Evolutionary conservation across 2,113 vertebrate genomes (phyloP).

Genomic region (Chascanopsetta lugubris): DNA sequence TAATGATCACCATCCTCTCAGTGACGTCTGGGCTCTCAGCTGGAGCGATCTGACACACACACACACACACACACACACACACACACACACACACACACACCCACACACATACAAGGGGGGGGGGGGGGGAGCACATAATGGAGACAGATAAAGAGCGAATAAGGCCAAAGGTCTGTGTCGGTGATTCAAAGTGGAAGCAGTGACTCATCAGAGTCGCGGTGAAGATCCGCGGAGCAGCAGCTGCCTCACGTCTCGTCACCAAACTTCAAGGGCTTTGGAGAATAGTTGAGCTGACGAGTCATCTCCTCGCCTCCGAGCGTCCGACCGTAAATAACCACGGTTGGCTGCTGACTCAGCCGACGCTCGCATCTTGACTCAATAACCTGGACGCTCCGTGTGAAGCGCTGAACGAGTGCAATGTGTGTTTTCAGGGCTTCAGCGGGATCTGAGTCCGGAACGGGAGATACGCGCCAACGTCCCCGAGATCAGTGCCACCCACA

Average conservation of each 20-base stretch:
- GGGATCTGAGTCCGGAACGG: no score
- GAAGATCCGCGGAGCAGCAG: constrained; percentile 16
- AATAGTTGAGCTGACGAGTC: constrained; percentile 37
- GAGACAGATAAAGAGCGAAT: constrained; percentile 10
- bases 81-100: constrained; percentile 5
- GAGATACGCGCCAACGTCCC: no score
- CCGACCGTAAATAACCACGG: constrained; percentile 30
- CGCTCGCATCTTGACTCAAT: constrained; percentile 1
- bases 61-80: constrained; percentile 17
- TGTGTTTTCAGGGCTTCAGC: no score
- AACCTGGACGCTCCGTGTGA: neutral
- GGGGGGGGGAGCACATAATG: no score
- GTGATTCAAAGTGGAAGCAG: neutral
- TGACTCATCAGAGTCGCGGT: constrained; percentile 15
- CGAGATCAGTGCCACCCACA: no score
- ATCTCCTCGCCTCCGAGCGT: constrained; percentile 25
- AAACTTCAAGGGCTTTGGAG: constrained; percentile 26
- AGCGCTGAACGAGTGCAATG: neutral
- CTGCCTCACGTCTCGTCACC: constrained; percentile 10
- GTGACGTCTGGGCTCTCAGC: constrained; percentile 88
- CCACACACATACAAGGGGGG: constrained; percentile 25
- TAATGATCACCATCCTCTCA: constrained; percentile 95
- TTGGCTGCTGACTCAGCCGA: constrained; percentile 41
- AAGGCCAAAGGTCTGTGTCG: neutral
- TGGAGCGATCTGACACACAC: constrained; percentile 86